phyloP scores from a whole-genome alignment of 2,113 vertebrate species.

The Bombycilla garrulus region DNA sequence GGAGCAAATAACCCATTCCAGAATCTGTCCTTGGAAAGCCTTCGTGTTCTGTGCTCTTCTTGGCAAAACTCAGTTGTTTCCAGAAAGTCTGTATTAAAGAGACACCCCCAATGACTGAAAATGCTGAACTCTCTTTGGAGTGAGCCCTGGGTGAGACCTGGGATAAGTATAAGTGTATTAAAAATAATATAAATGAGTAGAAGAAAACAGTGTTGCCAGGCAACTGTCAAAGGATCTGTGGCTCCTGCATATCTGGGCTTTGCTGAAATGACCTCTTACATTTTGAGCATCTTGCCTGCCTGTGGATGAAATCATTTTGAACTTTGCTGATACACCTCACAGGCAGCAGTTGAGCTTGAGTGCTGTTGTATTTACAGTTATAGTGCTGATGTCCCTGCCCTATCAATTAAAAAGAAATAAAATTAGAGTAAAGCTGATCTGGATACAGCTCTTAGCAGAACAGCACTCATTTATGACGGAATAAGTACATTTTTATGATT shows the following conservation, averaged over 20 bases:
- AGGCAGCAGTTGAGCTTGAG: neutral
- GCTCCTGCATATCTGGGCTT: neutral
- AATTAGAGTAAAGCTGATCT: neutral
- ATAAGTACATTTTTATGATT: neutral
- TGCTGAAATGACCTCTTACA: neutral
- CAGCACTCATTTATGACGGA: neutral
- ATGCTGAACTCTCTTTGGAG: neutral
- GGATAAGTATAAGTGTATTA: neutral
- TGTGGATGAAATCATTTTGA: neutral
- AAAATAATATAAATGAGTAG: neutral
- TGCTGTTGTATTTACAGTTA: neutral
- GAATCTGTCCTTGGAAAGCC: neutral
- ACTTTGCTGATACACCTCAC: neutral
- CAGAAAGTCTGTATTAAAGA: neutral
- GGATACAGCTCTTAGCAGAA: neutral
- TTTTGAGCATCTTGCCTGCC: neutral
- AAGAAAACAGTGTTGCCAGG: neutral
- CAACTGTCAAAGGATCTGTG: neutral
- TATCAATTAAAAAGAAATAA: neutral
- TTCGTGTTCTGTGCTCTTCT: neutral
- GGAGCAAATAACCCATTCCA: neutral
- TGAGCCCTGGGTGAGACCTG: neutral
- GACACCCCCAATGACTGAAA: neutral
- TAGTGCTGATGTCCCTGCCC: neutral
- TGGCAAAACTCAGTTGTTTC: neutral